These are phyloP conservation scores for Syndactyla subalaris DNA, from an alignment of 2,797 vertebrate species.

Conservation along the genomic window DNA sequence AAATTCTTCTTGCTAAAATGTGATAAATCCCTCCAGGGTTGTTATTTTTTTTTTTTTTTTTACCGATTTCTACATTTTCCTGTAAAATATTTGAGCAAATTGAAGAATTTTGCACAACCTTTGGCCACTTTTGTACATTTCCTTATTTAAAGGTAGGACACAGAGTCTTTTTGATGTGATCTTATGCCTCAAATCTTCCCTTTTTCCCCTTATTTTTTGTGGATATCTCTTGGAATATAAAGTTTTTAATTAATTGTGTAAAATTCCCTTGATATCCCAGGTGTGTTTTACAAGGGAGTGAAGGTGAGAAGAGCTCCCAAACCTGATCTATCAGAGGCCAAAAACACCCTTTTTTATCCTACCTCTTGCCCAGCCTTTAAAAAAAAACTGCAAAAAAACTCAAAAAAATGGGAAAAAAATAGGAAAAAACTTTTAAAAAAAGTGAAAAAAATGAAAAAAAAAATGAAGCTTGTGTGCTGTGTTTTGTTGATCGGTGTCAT, in stretches of 20 bases:
- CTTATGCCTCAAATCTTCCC: conserved; percentile 14
- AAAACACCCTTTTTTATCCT: not conserved
- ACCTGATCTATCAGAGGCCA: not conserved
- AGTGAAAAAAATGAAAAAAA: not conserved
- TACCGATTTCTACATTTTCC: conserved; percentile 62
- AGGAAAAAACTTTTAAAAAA: rapidly evolving
- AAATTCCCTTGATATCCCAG: not conserved
- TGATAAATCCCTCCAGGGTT: conserved; percentile 57
- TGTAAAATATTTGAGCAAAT: conserved; percentile 74
- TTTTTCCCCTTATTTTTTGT: not conserved
- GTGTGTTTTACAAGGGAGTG: not conserved
- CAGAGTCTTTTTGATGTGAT: not conserved
- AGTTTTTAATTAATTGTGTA: not conserved
- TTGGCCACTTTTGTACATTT: conserved; percentile 66
- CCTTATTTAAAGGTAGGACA: conserved; percentile 67
- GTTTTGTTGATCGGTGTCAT: not conserved
- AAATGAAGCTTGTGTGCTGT: not conserved
- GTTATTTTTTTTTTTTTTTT: not conserved
- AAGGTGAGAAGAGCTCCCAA: not conserved
- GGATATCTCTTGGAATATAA: not conserved
- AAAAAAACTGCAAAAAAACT: not conserved
- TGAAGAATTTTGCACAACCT: conserved; percentile 75
- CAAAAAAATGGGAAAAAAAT: not conserved
- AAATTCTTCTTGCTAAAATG: conserved; percentile 68
- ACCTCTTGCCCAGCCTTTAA: conserved; percentile 14